These are phyloP conservation scores for Zaprionus bogoriensis DNA, from an alignment of 2,888 invertebrate genomes.

Conservation along the genomic window DNA sequence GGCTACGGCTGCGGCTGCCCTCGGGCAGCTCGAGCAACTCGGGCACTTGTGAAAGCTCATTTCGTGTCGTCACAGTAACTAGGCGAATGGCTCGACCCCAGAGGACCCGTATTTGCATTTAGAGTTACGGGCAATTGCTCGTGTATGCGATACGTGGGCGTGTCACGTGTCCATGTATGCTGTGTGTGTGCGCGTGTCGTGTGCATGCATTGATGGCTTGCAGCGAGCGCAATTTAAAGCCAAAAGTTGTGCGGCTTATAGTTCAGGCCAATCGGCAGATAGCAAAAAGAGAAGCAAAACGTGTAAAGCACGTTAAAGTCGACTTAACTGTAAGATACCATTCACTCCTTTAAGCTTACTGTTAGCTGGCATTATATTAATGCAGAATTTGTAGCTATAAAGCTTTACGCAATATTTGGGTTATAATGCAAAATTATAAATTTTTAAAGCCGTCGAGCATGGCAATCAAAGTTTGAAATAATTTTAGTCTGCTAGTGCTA, in stretches of 20 bases:
- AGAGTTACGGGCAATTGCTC: slow-evolving; percentile 45
- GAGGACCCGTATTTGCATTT: slow-evolving; percentile 60
- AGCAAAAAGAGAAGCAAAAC: no score
- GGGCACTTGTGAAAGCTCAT: slow-evolving; percentile 46
- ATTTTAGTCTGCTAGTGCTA: no score
- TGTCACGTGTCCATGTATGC: slow-evolving; percentile 7
- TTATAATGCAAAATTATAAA: no score
- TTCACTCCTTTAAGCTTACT: no score
- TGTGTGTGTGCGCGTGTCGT: slow-evolving; percentile 16
- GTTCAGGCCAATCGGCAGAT: no score
- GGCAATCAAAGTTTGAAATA: no score
- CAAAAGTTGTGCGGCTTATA: slow-evolving; percentile 12
- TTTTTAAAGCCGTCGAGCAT: no score
- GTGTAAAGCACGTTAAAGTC: no score
- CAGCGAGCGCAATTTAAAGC: slow-evolving; percentile 44
- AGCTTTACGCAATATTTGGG: no score
- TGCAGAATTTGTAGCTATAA: no score
- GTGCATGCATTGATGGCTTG: slow-evolving; percentile 60
- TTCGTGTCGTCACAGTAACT: slow-evolving; percentile 59
- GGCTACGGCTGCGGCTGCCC: slow-evolving; percentile 14
- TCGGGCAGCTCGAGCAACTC: neutral
- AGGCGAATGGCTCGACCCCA: slow-evolving; percentile 38
- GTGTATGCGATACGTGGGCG: slow-evolving; percentile 17
- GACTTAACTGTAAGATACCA: no score
- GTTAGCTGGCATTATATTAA: no score